Conservation (phyloP, 1,140 invertebrate species). For the Papilio xuthus region DNA sequence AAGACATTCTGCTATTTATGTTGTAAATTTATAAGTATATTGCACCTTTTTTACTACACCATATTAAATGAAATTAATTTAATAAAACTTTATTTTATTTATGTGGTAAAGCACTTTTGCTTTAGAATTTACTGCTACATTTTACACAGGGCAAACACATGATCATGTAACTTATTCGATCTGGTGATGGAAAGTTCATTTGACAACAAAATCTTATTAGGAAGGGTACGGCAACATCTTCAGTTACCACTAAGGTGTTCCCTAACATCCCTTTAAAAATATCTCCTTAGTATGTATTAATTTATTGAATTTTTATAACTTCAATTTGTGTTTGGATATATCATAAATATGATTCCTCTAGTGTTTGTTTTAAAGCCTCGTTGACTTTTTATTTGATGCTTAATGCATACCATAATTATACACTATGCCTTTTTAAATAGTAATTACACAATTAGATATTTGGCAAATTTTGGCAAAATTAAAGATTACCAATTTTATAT, state of each 20-base stretch:
- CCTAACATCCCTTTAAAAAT: not conserved
- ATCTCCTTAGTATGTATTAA: not conserved
- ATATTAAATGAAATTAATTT: not conserved
- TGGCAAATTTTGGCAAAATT: constrained; percentile 79
- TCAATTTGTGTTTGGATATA: not conserved
- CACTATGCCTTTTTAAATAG: constrained; percentile 36
- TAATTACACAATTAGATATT: constrained; percentile 46
- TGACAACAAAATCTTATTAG: too few species aligned
- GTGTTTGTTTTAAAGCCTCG: constrained; percentile 46
- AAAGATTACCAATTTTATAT: constrained; percentile 52
- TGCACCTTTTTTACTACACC: not conserved
- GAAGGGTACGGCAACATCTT: not conserved
- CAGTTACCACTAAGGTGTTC: not conserved
- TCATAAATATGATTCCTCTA: not conserved
- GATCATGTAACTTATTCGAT: not conserved
- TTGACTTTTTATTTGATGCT: constrained; percentile 39
- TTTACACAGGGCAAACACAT: not conserved
- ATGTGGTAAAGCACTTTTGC: not conserved
- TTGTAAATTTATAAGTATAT: not conserved
- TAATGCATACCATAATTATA: not conserved
- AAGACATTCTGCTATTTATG: not conserved
- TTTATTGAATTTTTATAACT: not conserved
- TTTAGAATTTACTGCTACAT: not conserved
- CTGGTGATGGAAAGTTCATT: not conserved
- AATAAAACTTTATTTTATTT: not conserved